A percentile compares a stretch with the other conserved stretches of the same genome.
phyloP scores from a whole-genome alignment of 2,888 invertebrate genomes.

The Alentia gelatinosa region DNA sequence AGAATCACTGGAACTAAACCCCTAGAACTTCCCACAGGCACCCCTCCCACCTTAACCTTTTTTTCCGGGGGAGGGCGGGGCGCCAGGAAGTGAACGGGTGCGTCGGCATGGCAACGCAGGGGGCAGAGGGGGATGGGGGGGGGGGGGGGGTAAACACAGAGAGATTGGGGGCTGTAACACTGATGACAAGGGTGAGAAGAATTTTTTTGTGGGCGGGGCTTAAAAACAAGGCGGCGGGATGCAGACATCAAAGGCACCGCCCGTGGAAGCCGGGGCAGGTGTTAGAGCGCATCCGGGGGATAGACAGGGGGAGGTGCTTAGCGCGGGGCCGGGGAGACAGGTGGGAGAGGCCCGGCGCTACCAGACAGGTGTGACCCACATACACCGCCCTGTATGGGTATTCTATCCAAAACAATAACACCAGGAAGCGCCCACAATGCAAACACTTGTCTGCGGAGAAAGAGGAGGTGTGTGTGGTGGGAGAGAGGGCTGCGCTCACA shows the following conservation, averaged over 20 bases:
- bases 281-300: not conserved
- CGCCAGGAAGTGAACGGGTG: conserved; percentile 37
- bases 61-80: too few relatives aligned
- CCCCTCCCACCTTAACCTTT: too few relatives aligned
- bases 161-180: not conserved
- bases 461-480: too few relatives aligned
- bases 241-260: conserved; percentile 1
- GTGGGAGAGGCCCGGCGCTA: not conserved
- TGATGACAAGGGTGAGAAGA: not conserved
- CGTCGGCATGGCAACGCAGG: not conserved
- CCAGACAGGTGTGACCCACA: conserved; percentile 21
- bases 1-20: too few relatives aligned
- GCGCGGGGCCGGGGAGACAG: not conserved
- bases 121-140: not conserved
- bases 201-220: not conserved
- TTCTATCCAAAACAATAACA: conserved; percentile 40
- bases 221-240: not conserved
- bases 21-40: too few relatives aligned
- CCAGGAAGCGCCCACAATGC: not conserved
- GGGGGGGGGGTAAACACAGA: not conserved
- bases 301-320: not conserved
- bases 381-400: not conserved
- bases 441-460: not conserved
- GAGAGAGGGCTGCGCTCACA: not conserved
- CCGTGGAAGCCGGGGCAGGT: not conserved